These are phyloP conservation scores for Heterotis niloticus DNA, from an alignment of 2,113 vertebrate species.

Conservation along the genomic window DNA sequence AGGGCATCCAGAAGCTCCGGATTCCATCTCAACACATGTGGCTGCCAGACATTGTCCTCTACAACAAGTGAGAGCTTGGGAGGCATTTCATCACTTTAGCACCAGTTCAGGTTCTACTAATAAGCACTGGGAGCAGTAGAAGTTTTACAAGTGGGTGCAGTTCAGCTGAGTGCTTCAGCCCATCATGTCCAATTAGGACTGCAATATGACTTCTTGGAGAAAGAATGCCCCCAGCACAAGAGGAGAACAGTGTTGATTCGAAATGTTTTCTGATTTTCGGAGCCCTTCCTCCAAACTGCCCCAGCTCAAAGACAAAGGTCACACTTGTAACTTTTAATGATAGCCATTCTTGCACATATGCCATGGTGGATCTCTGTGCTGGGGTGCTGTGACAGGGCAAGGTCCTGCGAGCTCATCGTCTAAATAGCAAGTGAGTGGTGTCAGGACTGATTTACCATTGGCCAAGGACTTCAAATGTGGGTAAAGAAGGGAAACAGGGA, in stretches of 20 bases:
- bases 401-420: neutral
- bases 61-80: constrained; percentile 63
- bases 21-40: constrained; percentile 72
- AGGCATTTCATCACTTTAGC: neutral
- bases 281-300: neutral
- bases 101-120: neutral
- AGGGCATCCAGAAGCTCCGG: constrained; percentile 69
- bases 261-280: neutral
- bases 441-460: neutral
- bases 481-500: neutral
- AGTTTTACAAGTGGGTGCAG: neutral
- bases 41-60: constrained; percentile 74
- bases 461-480: neutral
- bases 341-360: neutral
- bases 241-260: neutral
- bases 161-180: neutral
- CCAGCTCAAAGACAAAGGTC: neutral
- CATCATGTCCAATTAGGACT: neutral
- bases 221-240: neutral
- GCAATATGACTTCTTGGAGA: neutral
- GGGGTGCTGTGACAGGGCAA: neutral
- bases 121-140: neutral
- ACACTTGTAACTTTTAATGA: neutral
- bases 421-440: neutral
- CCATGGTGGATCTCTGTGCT: neutral